Conservation (phyloP, 2,797 vertebrate species). For the Urophycis tenuis region DNA sequence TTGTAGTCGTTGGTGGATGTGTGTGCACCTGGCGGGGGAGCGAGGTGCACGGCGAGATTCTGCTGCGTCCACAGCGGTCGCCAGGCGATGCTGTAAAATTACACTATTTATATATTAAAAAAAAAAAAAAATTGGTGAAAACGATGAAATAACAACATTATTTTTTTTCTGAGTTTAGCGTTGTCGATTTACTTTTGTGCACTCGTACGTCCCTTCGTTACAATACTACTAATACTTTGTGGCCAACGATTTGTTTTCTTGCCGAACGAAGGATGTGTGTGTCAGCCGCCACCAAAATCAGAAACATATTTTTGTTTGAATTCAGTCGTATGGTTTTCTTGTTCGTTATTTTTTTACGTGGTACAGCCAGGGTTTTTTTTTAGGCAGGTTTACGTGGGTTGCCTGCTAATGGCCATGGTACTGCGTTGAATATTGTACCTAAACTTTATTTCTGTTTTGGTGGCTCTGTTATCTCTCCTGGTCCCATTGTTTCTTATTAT, state of each 20-base stretch:
- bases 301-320: conserved; percentile 25
- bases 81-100: conserved; percentile 23
- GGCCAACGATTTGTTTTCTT: background rate
- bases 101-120: conserved; percentile 29
- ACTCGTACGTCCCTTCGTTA: conserved; percentile 26
- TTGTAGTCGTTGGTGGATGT: conserved; percentile 4
- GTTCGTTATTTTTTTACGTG: background rate
- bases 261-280: background rate
- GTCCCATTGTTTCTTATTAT: background rate
- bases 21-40: conserved; percentile 2
- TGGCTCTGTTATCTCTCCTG: conserved; percentile 1
- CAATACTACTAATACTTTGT: conserved; percentile 3
- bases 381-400: conserved; percentile 4
- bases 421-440: conserved; percentile 20
- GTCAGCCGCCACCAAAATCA: background rate
- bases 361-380: conserved; percentile 12
- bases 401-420: conserved; percentile 25
- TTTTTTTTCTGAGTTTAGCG: background rate
- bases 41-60: conserved; percentile 34
- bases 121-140: background rate
- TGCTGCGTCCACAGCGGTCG: conserved; percentile 32
- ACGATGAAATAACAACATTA: background rate
- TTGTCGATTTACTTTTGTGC: conserved; percentile 25
- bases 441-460: conserved; percentile 24
- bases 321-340: conserved; percentile 24